Conservation (phyloP, 2,113 vertebrate genomes). For the Myrmecobius fasciatus region DNA sequence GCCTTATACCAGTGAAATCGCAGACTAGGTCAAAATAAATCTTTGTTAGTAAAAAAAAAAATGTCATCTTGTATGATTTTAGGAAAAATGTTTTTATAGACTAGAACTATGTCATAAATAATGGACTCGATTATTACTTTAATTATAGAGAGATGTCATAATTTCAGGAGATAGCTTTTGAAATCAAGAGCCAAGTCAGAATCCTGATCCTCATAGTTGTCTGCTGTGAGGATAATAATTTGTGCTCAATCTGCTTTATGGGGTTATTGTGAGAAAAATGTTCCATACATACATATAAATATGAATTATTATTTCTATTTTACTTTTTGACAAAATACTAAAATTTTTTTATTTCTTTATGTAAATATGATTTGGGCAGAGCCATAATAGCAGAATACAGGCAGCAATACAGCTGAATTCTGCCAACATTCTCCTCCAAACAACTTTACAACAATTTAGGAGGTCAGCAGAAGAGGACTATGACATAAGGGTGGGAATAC, state of each 20-base stretch:
- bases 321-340: not conserved
- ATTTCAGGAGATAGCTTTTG: not conserved
- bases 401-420: not conserved
- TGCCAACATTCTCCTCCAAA: not conserved
- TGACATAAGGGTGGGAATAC: not conserved
- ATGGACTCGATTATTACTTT: conserved; percentile 38
- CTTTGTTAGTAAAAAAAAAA: conserved; percentile 50
- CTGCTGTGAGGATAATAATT: not conserved
- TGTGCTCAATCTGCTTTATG: not conserved
- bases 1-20: not conserved
- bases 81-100: conserved; percentile 6
- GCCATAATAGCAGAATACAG: not conserved
- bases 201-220: not conserved
- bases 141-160: not conserved
- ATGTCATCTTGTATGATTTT: conserved; percentile 57
- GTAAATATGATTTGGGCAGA: not conserved
- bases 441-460: not conserved
- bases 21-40: not conserved
- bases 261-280: not conserved
- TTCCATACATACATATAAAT: not conserved
- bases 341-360: not conserved
- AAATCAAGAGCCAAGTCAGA: not conserved
- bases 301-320: not conserved
- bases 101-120: conserved; percentile 49
- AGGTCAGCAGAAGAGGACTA: not conserved